These are phyloP conservation scores for Nerophis ophidion DNA, from an alignment of 2,113 vertebrate species.

Conservation along the genomic window DNA sequence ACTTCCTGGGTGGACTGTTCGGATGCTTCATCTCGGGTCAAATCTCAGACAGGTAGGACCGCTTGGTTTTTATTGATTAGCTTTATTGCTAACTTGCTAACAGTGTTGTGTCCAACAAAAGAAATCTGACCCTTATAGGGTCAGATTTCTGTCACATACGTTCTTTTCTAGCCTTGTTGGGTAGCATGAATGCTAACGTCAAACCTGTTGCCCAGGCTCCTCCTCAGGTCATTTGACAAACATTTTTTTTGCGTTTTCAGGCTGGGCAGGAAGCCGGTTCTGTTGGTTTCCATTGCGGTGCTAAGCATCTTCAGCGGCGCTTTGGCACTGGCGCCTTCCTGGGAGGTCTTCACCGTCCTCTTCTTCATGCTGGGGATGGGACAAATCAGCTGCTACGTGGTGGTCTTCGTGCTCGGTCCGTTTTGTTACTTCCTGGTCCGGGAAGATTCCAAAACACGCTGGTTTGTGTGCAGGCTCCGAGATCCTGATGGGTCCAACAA, in stretches of 20 bases:
- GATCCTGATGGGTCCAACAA: conserved; percentile 20
- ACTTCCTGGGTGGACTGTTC: conserved; percentile 42
- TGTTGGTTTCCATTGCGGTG: conserved; percentile 11
- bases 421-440: background rate
- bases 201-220: too few species aligned
- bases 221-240: too few species aligned
- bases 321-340: conserved; percentile 29
- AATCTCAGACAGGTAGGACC: conserved; percentile 45
- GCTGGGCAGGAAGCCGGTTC: conserved; percentile 49
- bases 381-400: conserved; percentile 30
- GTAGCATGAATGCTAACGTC: too few species aligned
- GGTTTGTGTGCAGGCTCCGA: conserved; percentile 36
- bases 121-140: background rate
- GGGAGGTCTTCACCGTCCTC: conserved; percentile 31
- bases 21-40: conserved; percentile 47
- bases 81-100: background rate
- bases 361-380: conserved; percentile 43
- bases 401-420: conserved; percentile 46
- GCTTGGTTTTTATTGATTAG: background rate
- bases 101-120: background rate
- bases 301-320: conserved; percentile 28
- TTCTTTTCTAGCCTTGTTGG: too few species aligned
- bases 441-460: background rate
- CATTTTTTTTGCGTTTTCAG: conserved; percentile 5
- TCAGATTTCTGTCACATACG: too few species aligned